phyloP scores from a whole-genome alignment of 2,888 invertebrate species.

The Eudasyphora cyanicolor region DNA sequence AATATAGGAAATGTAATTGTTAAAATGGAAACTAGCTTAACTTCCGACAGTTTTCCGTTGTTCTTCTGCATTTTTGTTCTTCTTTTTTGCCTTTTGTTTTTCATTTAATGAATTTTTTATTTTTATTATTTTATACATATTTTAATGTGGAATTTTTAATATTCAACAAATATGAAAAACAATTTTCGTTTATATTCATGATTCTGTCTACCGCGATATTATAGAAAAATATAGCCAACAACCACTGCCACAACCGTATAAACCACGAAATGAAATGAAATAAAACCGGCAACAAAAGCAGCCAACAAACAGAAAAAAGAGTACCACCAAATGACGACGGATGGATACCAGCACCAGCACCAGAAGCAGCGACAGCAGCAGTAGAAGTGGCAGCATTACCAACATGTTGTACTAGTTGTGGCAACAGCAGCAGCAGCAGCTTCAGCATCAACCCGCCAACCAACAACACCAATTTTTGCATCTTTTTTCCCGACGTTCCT shows the following conservation, averaged over 20 bases:
- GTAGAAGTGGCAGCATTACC: slow-evolving; percentile 32
- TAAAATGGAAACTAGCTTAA: too few species aligned
- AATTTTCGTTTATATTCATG: not conserved
- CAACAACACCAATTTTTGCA: slow-evolving; percentile 54
- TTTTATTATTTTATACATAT: too few species aligned
- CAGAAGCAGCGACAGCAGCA: slow-evolving; percentile 49
- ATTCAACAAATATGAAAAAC: too few species aligned
- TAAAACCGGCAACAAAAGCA: slow-evolving; percentile 66
- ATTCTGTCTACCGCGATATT: slow-evolving; percentile 53
- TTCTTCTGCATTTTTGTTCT: too few species aligned
- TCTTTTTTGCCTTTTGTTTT: too few species aligned
- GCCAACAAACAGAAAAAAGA: slow-evolving; percentile 44
- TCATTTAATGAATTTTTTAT: too few species aligned
- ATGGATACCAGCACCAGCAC: too few species aligned
- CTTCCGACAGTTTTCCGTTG: too few species aligned
- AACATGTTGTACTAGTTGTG: slow-evolving; percentile 46
- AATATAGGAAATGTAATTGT: too few species aligned
- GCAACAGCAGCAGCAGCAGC: slow-evolving; percentile 16
- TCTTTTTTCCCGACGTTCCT: slow-evolving; percentile 65
- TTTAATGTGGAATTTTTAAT: too few species aligned
- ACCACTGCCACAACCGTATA: slow-evolving; percentile 64
- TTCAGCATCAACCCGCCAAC: slow-evolving; percentile 6
- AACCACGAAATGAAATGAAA: slow-evolving; percentile 65
- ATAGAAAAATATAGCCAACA: slow-evolving; percentile 57
- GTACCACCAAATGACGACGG: slow-evolving; percentile 28